Evolutionary conservation across 2,888 invertebrate species (phyloP).

Genomic region (Pantelozetes paolii): DNA sequence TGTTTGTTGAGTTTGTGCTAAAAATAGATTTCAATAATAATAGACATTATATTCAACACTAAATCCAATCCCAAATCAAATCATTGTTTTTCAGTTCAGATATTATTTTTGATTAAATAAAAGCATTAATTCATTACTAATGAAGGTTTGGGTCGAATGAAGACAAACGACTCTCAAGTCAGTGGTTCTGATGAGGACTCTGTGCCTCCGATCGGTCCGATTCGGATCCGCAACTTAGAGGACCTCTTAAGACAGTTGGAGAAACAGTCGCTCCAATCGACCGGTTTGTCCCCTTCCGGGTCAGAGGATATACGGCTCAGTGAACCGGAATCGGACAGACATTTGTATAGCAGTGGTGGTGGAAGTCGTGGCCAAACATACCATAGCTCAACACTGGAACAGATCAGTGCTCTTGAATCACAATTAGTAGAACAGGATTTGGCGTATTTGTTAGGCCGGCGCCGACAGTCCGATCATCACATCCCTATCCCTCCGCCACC

Average conservation of each 20-base stretch:
- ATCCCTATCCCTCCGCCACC: conserved; percentile 39
- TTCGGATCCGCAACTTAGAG: conserved; percentile 83
- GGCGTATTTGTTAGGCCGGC: conserved; percentile 36
- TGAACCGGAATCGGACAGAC: conserved; percentile 81
- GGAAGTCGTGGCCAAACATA: conserved; percentile 55
- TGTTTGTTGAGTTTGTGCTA: conserved; percentile 16
- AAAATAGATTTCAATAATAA: conserved; percentile 6
- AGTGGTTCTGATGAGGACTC: conserved; percentile 63
- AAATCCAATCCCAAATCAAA: too few species aligned
- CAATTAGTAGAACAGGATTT: conserved; percentile 40
- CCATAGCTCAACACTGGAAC: not conserved
- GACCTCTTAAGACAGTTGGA: conserved; percentile 67
- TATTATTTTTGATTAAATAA: not conserved
- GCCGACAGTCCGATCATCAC: conserved; percentile 18
- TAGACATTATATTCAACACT: not conserved
- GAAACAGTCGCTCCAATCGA: conserved; percentile 42
- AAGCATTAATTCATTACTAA: not conserved
- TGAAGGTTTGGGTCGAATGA: conserved; percentile 48
- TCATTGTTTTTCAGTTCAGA: not conserved
- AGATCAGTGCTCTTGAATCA: conserved; percentile 30
- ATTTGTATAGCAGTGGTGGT: conserved; percentile 56
- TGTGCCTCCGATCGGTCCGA: conserved; percentile 71
- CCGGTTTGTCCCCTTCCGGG: conserved; percentile 72
- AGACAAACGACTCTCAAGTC: conserved; percentile 46
- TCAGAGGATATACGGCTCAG: conserved; percentile 81